phyloP scores from a whole-genome alignment of 2,113 vertebrate species.

The Callionymus lyra region DNA sequence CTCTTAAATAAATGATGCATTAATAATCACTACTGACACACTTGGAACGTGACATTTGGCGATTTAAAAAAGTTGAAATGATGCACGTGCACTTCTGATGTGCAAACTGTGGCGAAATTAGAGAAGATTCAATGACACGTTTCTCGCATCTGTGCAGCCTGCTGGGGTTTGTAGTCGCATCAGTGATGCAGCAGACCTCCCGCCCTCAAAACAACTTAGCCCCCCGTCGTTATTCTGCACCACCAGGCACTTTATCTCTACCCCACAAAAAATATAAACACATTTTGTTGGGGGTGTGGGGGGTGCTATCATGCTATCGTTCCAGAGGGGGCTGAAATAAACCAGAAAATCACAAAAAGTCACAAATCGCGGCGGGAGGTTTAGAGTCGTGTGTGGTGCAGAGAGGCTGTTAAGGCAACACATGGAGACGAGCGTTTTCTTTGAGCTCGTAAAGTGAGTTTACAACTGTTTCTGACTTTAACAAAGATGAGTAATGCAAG shows the following conservation, averaged over 20 bases:
- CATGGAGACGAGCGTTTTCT: conserved; percentile 2
- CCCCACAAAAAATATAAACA: conserved; percentile 22
- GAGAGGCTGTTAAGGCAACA: conserved; percentile 11
- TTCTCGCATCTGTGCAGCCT: conserved; percentile 16
- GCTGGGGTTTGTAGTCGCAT: conserved; percentile 20
- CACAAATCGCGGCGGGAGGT: conserved; percentile 48
- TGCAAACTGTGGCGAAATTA: neutral
- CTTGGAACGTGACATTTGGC: too few relatives aligned
- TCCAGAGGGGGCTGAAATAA: conserved; percentile 41
- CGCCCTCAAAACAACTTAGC: conserved; percentile 40
- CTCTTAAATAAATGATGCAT: too few relatives aligned
- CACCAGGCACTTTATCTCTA: conserved; percentile 25
- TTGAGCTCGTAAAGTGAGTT: conserved; percentile 3
- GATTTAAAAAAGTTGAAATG: too few relatives aligned
- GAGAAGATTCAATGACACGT: neutral
- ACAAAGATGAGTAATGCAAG: neutral
- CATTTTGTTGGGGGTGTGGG: too few relatives aligned
- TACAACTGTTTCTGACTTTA: conserved; percentile 10
- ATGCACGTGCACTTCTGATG: too few relatives aligned
- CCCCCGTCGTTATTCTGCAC: conserved; percentile 32
- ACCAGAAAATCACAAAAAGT: conserved; percentile 46
- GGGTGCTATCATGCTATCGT: too few relatives aligned
- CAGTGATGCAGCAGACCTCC: conserved; percentile 32
- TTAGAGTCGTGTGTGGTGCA: conserved; percentile 14
- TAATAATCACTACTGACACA: too few relatives aligned